phyloP scores from a whole-genome alignment of 2,113 vertebrate genomes.

The Euleptes europaea region DNA sequence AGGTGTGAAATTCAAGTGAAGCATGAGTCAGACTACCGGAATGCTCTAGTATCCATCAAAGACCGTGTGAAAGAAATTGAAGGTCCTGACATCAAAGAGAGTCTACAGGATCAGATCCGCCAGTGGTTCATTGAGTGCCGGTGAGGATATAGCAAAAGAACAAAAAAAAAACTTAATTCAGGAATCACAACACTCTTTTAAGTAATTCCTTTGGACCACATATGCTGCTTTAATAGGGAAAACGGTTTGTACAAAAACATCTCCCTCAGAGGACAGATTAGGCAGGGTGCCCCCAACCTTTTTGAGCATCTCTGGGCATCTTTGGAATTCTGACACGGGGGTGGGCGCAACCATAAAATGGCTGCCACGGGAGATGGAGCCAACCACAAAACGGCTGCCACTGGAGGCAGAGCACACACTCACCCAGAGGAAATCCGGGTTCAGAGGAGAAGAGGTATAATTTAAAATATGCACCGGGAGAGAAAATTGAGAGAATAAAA shows the following conservation, averaged over 20 bases:
- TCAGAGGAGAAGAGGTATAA: too few relatives aligned
- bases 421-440: too few relatives aligned
- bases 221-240: background rate
- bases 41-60: constrained; percentile 72
- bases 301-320: too few relatives aligned
- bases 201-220: background rate
- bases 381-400: too few relatives aligned
- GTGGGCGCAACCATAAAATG: too few relatives aligned
- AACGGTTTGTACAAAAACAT: background rate
- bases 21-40: constrained; percentile 67
- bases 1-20: constrained; percentile 62
- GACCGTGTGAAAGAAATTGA: constrained; percentile 69
- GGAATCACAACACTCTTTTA: background rate
- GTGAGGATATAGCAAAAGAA: constrained; percentile 57
- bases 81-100: constrained; percentile 73
- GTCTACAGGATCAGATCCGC: constrained; percentile 81
- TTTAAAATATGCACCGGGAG: too few relatives aligned
- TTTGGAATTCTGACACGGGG: too few relatives aligned
- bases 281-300: too few relatives aligned
- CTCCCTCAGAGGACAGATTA: background rate
- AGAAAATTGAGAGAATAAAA: too few relatives aligned
- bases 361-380: too few relatives aligned
- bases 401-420: too few relatives aligned
- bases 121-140: constrained; percentile 86
- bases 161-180: background rate